Evolutionary conservation across 2,113 vertebrate genomes (phyloP).

Genomic region (Cheirogaleus medius): DNA sequence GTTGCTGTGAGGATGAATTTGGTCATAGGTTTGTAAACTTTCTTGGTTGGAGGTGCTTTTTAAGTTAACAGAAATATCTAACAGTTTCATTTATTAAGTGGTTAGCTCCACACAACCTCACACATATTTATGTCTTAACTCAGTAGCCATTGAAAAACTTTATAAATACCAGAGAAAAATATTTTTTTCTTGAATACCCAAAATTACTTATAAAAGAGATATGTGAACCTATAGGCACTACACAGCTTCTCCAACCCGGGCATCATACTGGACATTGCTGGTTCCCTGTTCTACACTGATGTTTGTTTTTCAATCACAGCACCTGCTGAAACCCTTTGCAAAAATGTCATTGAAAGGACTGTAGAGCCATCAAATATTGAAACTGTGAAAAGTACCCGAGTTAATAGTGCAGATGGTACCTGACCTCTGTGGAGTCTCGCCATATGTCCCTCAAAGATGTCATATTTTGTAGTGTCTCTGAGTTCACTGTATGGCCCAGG

Average conservation of each 20-base stretch:
- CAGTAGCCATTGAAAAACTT: not conserved
- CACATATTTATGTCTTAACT: not conserved
- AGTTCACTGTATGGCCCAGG: not conserved
- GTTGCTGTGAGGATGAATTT: not conserved
- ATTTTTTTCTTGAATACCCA: not conserved
- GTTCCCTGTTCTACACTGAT: not conserved
- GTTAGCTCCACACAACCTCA: not conserved
- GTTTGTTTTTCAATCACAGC: not conserved
- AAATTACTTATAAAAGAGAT: not conserved
- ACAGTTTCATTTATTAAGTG: not conserved
- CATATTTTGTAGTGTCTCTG: not conserved
- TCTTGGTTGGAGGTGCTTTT: not conserved
- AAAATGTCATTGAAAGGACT: not conserved
- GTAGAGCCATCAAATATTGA: not conserved
- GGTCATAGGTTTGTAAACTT: not conserved
- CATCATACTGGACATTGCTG: rapidly evolving
- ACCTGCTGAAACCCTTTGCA: not conserved
- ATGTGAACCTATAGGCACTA: rapidly evolving
- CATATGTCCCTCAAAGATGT: not conserved
- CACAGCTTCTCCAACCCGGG: not conserved
- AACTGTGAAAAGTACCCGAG: not conserved
- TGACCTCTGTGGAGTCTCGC: rapidly evolving
- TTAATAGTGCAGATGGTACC: rapidly evolving
- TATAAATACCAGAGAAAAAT: not conserved
- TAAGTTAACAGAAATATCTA: not conserved